Percentiles rank a stretch among this genome's conserved stretches.
Evolutionary conservation across 2,797 vertebrate species (phyloP).

Genomic region (Chelidonichthys spinosus): DNA sequence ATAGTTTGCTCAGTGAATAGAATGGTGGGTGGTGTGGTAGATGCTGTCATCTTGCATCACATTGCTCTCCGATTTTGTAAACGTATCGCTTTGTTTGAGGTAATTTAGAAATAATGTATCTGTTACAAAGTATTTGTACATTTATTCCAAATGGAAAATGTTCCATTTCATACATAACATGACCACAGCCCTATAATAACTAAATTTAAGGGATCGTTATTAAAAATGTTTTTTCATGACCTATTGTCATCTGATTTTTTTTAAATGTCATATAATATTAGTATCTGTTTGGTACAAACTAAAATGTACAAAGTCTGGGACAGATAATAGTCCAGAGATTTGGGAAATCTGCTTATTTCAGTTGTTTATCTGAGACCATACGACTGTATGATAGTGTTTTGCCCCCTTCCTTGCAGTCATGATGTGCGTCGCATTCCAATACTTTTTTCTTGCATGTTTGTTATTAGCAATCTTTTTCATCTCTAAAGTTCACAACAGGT

Average conservation of each 20-base stretch:
- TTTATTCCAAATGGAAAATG: too few relatives aligned
- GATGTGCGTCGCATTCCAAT: neutral
- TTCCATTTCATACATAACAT: too few relatives aligned
- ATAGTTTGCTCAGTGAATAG: slow-evolving; percentile 7
- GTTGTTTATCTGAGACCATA: neutral
- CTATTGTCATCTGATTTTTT: neutral
- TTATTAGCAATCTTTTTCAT: neutral
- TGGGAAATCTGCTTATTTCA: neutral
- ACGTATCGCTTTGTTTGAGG: too few relatives aligned
- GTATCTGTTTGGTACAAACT: neutral
- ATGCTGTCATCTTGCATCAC: neutral
- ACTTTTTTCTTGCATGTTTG: neutral
- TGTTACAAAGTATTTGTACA: too few relatives aligned
- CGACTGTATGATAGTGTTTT: neutral
- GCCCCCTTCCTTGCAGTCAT: neutral
- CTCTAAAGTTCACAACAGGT: neutral
- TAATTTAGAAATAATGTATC: too few relatives aligned
- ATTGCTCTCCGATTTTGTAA: neutral
- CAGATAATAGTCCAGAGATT: neutral
- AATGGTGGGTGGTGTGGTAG: neutral
- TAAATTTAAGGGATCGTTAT: too few relatives aligned
- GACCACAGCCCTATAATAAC: too few relatives aligned
- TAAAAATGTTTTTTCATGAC: too few relatives aligned
- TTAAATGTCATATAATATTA: neutral
- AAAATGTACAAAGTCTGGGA: neutral